A percentile compares a stretch with the other conserved stretches of the same genome.
phyloP scores from a whole-genome alignment of 2,797 vertebrate genomes.

The Buceros bicornis region DNA sequence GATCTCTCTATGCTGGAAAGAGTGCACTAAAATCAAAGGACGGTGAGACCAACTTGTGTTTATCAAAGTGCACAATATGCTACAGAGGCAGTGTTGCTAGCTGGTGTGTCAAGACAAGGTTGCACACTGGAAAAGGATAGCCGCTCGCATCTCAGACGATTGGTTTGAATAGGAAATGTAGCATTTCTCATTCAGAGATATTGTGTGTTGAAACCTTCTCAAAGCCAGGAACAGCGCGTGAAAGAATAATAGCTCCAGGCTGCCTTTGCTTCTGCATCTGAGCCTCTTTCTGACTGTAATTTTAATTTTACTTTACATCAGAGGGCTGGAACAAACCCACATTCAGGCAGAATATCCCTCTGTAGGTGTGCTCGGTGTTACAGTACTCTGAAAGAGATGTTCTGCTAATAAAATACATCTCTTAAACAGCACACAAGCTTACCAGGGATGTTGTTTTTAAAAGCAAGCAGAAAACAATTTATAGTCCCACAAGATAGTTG shows the following conservation, averaged over 20 bases:
- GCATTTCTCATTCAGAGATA: background rate
- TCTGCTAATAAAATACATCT: background rate
- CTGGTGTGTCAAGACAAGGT: background rate
- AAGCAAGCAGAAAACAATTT: slow-evolving; percentile 5
- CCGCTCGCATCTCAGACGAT: background rate
- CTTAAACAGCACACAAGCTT: background rate
- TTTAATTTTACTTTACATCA: slow-evolving; percentile 27
- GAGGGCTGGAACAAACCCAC: background rate
- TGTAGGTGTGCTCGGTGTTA: background rate
- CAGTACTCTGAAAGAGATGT: background rate
- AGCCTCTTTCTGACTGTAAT: background rate
- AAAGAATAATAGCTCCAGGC: background rate
- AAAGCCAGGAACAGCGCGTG: background rate
- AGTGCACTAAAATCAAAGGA: background rate
- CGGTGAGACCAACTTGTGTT: background rate
- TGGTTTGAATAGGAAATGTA: background rate
- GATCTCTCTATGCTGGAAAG: background rate
- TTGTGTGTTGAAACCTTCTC: background rate
- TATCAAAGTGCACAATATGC: background rate
- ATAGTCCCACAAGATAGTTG: background rate
- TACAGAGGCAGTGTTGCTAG: background rate
- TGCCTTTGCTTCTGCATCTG: background rate
- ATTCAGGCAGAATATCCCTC: background rate
- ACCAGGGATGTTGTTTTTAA: background rate
- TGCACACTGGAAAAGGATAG: background rate